Percentiles rank a stretch among this genome's conserved stretches.
Conservation (phyloP, 1,140 invertebrate species). For the Probaryconus sp. region DNA sequence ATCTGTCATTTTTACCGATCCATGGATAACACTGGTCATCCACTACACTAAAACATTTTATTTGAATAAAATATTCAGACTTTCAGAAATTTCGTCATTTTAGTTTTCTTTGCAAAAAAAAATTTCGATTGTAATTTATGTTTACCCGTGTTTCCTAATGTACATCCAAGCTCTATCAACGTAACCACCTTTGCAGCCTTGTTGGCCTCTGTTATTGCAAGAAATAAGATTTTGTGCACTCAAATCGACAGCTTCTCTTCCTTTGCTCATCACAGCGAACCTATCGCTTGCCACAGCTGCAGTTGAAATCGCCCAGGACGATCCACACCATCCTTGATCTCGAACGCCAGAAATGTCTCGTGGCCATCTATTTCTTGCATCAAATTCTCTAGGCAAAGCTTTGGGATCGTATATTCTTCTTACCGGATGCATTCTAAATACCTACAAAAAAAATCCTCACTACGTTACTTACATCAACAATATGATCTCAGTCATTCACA, state of each 20-base stretch:
- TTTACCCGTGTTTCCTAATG: slow-evolving; percentile 88
- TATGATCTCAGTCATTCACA: not conserved
- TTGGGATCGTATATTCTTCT: slow-evolving; percentile 80
- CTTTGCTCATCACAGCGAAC: slow-evolving; percentile 89
- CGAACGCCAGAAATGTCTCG: slow-evolving; percentile 83
- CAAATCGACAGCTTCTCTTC: slow-evolving; percentile 83
- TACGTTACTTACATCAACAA: too few relatives aligned
- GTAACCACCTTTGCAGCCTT: slow-evolving; percentile 91
- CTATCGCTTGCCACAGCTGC: slow-evolving; percentile 88
- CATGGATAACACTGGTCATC: slow-evolving; percentile 91
- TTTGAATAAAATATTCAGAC: not conserved
- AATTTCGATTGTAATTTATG: not conserved
- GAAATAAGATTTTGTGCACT: slow-evolving; percentile 92
- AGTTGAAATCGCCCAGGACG: slow-evolving; percentile 95
- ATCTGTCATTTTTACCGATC: slow-evolving; percentile 80
- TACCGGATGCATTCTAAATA: slow-evolving; percentile 85
- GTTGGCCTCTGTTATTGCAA: slow-evolving; percentile 87
- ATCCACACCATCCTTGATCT: slow-evolving; percentile 95
- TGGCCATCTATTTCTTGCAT: slow-evolving; percentile 86
- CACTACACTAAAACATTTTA: slow-evolving; percentile 81
- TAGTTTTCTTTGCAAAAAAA: not conserved
- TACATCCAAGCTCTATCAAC: slow-evolving; percentile 95
- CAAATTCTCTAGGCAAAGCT: slow-evolving; percentile 83
- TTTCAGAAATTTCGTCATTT: too few relatives aligned
- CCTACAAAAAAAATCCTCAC: too few relatives aligned